Evolutionary conservation across 2,888 invertebrate genomes (phyloP).

Genomic region (Lithophane leautieri): DNA sequence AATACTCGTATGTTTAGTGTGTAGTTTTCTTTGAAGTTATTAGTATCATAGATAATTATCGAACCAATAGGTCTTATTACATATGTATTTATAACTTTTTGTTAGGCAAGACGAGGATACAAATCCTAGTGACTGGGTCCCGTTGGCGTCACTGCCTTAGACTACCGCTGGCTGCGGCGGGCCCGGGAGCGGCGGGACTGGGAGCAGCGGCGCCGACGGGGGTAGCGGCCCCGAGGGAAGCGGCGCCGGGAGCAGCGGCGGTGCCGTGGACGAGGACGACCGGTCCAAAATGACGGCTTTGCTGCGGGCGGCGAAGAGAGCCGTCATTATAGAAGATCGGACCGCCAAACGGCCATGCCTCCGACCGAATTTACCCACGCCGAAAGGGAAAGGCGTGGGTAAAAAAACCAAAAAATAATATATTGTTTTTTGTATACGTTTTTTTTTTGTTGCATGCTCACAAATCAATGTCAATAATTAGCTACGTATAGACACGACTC

Average conservation of each 20-base stretch:
- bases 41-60: neutral
- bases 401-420: too few species aligned
- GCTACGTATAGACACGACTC: neutral
- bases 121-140: neutral
- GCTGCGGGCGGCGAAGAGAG: too few species aligned
- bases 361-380: too few species aligned
- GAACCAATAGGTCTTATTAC: neutral
- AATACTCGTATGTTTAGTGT: too few species aligned
- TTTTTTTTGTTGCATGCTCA: conserved; percentile 1
- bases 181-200: neutral
- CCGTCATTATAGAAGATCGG: too few species aligned
- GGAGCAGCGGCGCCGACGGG: neutral
- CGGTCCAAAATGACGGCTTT: too few species aligned
- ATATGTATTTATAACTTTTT: neutral
- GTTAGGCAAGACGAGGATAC: neutral
- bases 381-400: too few species aligned
- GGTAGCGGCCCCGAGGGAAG: neutral
- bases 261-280: too few species aligned
- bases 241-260: neutral
- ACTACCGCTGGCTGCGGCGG: neutral
- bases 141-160: neutral
- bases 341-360: too few species aligned
- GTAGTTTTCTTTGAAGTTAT: neutral
- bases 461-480: neutral
- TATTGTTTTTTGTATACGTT: too few species aligned